Percentiles rank a stretch among this genome's conserved stretches.
Evolutionary conservation across 1,140 invertebrate species (phyloP).

Genomic region (Chymomyza costata): DNA sequence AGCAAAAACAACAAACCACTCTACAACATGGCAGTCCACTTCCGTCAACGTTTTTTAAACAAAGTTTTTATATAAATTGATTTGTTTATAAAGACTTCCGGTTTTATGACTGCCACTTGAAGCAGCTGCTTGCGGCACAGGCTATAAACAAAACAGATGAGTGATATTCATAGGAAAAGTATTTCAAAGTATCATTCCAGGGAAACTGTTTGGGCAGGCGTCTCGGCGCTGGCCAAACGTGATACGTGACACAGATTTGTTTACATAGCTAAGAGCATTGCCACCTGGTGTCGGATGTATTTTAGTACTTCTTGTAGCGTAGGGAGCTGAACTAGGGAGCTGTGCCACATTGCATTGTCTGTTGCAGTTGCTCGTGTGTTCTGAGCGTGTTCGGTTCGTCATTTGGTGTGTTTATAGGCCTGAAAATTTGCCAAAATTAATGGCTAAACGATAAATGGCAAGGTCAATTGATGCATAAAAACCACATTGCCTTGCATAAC

Average conservation of each 20-base stretch:
- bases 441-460: conserved; percentile 30
- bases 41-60: conserved; percentile 35
- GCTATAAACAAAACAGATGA: neutral
- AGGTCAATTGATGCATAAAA: conserved; percentile 65
- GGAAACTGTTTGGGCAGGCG: too few relatives aligned
- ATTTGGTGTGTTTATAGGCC: conserved; percentile 18
- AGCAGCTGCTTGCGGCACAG: neutral
- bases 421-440: conserved; percentile 13
- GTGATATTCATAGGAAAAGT: too few relatives aligned
- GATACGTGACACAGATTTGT: too few relatives aligned
- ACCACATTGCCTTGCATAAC: conserved; percentile 61
- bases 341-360: too few relatives aligned
- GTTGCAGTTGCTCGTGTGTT: conserved; percentile 23
- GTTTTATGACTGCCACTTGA: conserved; percentile 35
- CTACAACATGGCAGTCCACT: conserved; percentile 51
- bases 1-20: too few relatives aligned
- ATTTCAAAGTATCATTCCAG: too few relatives aligned
- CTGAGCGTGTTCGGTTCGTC: conserved; percentile 4
- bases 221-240: too few relatives aligned
- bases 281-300: conserved; percentile 34
- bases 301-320: conserved; percentile 1
- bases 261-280: conserved; percentile 15
- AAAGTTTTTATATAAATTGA: too few relatives aligned
- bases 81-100: conserved; percentile 69
- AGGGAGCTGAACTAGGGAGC: conserved; percentile 10